Percentiles rank a stretch among this genome's conserved stretches.
Evolutionary conservation across 2,888 invertebrate genomes (phyloP).

Genomic region (Acleris cristana): DNA sequence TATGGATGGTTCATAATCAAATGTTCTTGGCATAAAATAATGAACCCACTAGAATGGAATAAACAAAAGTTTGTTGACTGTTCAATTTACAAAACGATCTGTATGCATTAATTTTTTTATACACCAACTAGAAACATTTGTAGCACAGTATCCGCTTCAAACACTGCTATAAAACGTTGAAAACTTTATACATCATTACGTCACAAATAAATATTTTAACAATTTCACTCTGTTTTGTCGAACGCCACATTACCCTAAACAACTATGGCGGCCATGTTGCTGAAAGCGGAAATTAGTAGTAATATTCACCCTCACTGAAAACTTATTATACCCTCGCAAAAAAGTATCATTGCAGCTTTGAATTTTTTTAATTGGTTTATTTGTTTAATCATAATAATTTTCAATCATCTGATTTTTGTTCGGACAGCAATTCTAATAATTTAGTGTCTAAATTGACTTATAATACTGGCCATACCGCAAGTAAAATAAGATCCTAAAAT

Average conservation of each 20-base stretch:
- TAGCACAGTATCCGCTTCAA: constrained; percentile 71
- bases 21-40: constrained; percentile 70
- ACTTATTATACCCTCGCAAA: constrained; percentile 15
- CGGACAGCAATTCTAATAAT: constrained; percentile 22
- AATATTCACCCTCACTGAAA: constrained; percentile 50
- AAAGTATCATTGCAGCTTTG: constrained; percentile 8
- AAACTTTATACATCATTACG: constrained; percentile 79
- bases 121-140: constrained; percentile 71
- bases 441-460: constrained; percentile 35
- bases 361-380: constrained; percentile 23
- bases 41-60: constrained; percentile 76
- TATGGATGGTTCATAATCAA: constrained; percentile 78
- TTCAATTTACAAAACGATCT: constrained; percentile 78
- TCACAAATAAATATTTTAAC: constrained; percentile 76
- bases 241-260: constrained; percentile 84
- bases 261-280: constrained; percentile 83
- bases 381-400: constrained; percentile 16
- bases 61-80: constrained; percentile 85
- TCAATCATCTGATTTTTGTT: constrained; percentile 26
- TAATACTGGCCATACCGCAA: constrained; percentile 26
- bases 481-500: constrained; percentile 19
- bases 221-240: constrained; percentile 81
- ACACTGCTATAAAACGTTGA: constrained; percentile 80
- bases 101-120: constrained; percentile 73
- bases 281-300: constrained; percentile 71